phyloP scores from a whole-genome alignment of 2,888 invertebrate species.

The Epirrita christyi region DNA sequence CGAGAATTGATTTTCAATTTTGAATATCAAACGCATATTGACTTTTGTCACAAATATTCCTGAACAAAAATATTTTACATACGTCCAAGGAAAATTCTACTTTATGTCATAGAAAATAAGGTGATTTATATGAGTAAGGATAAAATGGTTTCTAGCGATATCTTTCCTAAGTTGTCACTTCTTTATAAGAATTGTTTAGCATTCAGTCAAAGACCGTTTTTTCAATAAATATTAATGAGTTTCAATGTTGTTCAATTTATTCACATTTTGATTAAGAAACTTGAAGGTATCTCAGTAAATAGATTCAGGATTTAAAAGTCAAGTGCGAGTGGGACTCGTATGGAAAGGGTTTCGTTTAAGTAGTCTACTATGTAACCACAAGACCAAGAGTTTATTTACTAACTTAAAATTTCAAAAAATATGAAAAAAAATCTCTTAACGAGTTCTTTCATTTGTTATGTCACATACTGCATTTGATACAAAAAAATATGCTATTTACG shows the following conservation, averaged over 20 bases:
- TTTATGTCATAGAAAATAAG: slow-evolving; percentile 1
- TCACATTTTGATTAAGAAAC: slow-evolving; percentile 11
- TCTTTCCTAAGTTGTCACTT: slow-evolving; percentile 56
- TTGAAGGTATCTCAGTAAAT: neutral
- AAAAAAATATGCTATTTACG: too few species aligned
- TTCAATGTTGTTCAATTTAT: slow-evolving; percentile 43
- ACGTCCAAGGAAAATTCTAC: slow-evolving; percentile 14
- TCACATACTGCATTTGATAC: too few species aligned
- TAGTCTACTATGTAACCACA: too few species aligned
- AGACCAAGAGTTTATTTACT: too few species aligned
- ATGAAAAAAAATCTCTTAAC: too few species aligned
- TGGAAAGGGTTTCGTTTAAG: too few species aligned
- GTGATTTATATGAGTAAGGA: neutral
- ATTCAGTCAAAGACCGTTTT: slow-evolving; percentile 51
- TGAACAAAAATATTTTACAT: neutral
- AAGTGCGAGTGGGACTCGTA: too few species aligned
- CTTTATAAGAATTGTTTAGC: slow-evolving; percentile 54
- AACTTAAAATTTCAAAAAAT: too few species aligned
- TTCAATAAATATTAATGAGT: slow-evolving; percentile 65
- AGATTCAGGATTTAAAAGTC: too few species aligned
- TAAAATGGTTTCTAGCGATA: slow-evolving; percentile 37
- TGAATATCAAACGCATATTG: slow-evolving; percentile 17
- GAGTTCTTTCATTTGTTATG: too few species aligned
- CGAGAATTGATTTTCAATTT: neutral
- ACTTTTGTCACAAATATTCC: slow-evolving; percentile 26